phyloP scores from a whole-genome alignment of 2,888 invertebrate genomes.

The Nymphalis polychloros region DNA sequence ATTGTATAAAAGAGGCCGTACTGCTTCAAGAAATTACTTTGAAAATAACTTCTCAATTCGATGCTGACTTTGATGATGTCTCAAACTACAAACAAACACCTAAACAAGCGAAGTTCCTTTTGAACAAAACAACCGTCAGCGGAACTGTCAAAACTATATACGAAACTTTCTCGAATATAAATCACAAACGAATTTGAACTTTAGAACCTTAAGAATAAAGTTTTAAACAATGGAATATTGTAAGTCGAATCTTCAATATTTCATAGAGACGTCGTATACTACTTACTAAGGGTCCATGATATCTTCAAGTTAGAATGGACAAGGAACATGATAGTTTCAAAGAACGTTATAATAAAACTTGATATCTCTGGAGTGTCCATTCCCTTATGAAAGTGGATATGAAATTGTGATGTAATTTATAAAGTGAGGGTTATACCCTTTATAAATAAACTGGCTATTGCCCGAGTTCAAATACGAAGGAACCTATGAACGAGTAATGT shows the following conservation, averaged over 20 bases:
- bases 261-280: conserved; percentile 55
- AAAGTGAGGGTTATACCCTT: conserved; percentile 15
- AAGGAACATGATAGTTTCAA: conserved; percentile 37
- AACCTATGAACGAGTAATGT: background rate
- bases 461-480: background rate
- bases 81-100: conserved; percentile 57
- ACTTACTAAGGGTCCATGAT: conserved; percentile 43
- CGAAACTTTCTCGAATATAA: conserved; percentile 11
- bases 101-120: conserved; percentile 53
- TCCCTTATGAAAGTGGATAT: conserved; percentile 18
- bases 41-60: conserved; percentile 34
- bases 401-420: conserved; percentile 25
- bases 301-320: conserved; percentile 41
- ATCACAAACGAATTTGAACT: conserved; percentile 35
- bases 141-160: conserved; percentile 42
- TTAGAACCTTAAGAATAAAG: conserved; percentile 21
- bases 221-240: conserved; percentile 20
- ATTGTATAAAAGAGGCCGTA: conserved; percentile 1
- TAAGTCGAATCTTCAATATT: conserved; percentile 53
- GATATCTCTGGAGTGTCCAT: conserved; percentile 23
- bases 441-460: conserved; percentile 9
- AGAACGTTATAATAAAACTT: conserved; percentile 38
- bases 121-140: conserved; percentile 54
- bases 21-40: conserved; percentile 6
- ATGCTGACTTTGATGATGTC: conserved; percentile 47